Conservation (phyloP, 1,140 invertebrate species). For the Propsilocerus akamusi region DNA sequence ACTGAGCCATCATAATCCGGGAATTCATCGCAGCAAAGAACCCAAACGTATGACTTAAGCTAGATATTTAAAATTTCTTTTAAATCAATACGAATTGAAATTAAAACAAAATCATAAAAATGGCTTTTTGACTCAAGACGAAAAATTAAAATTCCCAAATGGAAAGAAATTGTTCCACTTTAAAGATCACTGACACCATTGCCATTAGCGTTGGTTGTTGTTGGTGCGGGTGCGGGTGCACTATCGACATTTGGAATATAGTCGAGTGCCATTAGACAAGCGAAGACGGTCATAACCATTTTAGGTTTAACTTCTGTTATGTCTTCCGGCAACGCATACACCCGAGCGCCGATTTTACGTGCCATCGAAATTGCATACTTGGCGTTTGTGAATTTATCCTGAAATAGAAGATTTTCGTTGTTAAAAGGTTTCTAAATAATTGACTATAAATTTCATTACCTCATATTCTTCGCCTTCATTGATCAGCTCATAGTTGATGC, state of each 20-base stretch:
- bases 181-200: neutral
- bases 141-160: too few species aligned
- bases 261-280: constrained; percentile 93
- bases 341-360: constrained; percentile 87
- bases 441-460: constrained; percentile 31
- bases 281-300: constrained; percentile 99
- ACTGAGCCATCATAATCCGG: too few species aligned
- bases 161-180: too few species aligned
- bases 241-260: constrained; percentile 75
- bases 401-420: constrained; percentile 11
- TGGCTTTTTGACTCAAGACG: neutral
- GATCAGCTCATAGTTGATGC: constrained; percentile 86
- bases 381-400: constrained; percentile 91
- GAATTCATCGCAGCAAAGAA: too few species aligned
- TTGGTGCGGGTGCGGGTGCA: constrained; percentile 8
- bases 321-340: constrained; percentile 98
- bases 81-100: too few species aligned
- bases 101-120: too few species aligned
- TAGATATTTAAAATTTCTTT: too few species aligned
- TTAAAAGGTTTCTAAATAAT: neutral
- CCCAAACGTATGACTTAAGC: too few species aligned
- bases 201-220: neutral
- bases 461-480: constrained; percentile 56
- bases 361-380: constrained; percentile 98
- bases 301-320: constrained; percentile 96